phyloP scores from a whole-genome alignment of 2,797 vertebrate genomes.

The Moxostoma hubbsi region DNA sequence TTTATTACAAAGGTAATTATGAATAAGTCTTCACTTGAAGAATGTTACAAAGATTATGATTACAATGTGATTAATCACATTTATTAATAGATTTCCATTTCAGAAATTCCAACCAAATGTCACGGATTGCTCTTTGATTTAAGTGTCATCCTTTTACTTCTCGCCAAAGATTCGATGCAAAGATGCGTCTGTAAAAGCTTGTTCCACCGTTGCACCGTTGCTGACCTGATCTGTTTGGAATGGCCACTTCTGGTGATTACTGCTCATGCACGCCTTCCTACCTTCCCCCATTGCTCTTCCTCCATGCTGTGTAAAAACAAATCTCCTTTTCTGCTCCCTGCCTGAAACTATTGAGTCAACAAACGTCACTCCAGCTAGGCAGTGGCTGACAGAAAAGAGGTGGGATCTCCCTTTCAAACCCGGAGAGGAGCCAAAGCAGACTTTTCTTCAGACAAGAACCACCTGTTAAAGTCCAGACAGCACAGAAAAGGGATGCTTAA shows the following conservation, averaged over 20 bases:
- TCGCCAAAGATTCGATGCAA: background rate
- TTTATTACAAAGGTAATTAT: background rate
- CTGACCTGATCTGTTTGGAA: constrained; percentile 19
- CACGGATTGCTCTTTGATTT: background rate
- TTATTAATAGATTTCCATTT: too few species aligned
- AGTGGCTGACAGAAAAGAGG: constrained; percentile 68
- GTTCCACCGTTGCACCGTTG: background rate
- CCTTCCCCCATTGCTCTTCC: constrained; percentile 67
- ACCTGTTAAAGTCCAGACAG: constrained; percentile 72
- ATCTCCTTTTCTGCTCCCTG: constrained; percentile 79
- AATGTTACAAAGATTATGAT: background rate
- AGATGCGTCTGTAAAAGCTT: background rate
- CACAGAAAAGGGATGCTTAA: constrained; percentile 57
- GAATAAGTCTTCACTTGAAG: background rate
- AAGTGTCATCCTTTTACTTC: background rate
- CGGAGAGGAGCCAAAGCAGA: constrained; percentile 71
- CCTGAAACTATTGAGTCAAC: constrained; percentile 82
- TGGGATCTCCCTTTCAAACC: constrained; percentile 73
- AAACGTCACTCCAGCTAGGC: constrained; percentile 77
- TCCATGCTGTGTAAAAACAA: constrained; percentile 78
- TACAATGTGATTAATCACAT: background rate
- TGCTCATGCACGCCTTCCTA: constrained; percentile 17
- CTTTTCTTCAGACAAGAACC: constrained; percentile 76
- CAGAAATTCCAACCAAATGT: background rate
- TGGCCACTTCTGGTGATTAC: constrained; percentile 28